These are phyloP conservation scores for Crotalus horridus DNA, from an alignment of 2,113 vertebrate species.

Conservation along the genomic window DNA sequence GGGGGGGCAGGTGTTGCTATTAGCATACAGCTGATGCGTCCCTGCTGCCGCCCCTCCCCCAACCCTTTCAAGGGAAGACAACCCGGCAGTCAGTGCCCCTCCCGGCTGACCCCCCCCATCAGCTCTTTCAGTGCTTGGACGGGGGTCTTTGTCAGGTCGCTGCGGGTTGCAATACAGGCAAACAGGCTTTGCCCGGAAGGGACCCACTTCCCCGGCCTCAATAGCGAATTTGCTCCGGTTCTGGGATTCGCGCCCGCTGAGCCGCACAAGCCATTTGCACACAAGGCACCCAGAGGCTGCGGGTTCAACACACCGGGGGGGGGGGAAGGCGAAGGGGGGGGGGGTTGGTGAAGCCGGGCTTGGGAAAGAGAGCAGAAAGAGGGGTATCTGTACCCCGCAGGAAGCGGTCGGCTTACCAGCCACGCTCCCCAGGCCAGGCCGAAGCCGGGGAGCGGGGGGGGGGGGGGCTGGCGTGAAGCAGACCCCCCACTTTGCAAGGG, in stretches of 20 bases:
- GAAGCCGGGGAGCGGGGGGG: not conserved
- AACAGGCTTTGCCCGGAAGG: not conserved
- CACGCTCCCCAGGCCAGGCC: not conserved
- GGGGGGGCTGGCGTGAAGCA: not conserved
- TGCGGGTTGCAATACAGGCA: not conserved
- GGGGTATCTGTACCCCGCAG: not conserved
- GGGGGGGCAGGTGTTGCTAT: slow-evolving; percentile 1
- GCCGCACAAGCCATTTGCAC: not conserved
- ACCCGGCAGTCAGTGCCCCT: not conserved
- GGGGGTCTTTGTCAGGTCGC: not conserved
- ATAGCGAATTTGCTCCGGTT: not conserved
- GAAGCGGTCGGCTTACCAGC: too few relatives aligned
- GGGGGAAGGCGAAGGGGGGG: too few relatives aligned
- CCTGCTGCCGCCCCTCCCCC: not conserved
- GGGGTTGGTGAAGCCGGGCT: not conserved
- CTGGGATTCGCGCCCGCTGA: not conserved
- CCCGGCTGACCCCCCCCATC: not conserved
- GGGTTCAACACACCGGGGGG: not conserved
- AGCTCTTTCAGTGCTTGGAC: not conserved
- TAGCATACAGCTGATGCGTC: slow-evolving; percentile 18
- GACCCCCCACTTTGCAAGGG: not conserved
- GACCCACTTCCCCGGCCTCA: not conserved
- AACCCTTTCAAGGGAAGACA: not conserved
- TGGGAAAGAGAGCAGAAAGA: not conserved
- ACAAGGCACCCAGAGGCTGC: not conserved